Base-by-base conservation (phyloP, 2,797 vertebrate species). In the Odontamblyopus lacepedii region DNA sequence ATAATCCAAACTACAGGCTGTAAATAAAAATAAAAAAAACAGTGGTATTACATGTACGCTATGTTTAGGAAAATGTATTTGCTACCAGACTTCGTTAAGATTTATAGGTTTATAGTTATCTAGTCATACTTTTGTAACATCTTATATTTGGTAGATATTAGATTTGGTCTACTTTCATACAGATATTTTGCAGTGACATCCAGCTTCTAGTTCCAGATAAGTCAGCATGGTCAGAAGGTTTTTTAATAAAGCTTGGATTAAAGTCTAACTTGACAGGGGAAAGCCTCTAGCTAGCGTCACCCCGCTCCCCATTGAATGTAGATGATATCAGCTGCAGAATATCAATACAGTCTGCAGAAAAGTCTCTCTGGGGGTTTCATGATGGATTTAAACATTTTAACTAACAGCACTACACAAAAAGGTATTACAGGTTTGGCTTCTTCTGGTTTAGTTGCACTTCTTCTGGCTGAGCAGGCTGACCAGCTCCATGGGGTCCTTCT, bases 401-500 rank as follows among this genome's bases (percentile, higher is more conserved):
- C 57, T 15, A 15, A 50, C 0, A 27, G 41, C 23, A 27, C 23
- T 65, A 38, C 38, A 48, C 12, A 23, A 65, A 64, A 60, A 29
- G 57, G n/a, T 6, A 29, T 30, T 27, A 27, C 57, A 29, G 27
- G 57, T 60, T 11, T 60, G 15, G 18, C 53, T 55, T 19, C 27
- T n/a, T 67, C 38, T 65, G 12, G 44, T 48, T 65, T 55, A 67
- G 16, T 8, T 12, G 19, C 5, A 5, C 35, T 26, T 38, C 32
- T 4, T 35, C 32, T 6, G 32, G 35, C 35, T 23, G 4, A n/a
- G 12, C 18, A 29, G 7, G 3, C 15, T 15, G 18, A 13, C 6
- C 18, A 29, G 23, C 1, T 87, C 60, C 69, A 87, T 1, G 16
- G 53, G 71, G 76, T 89, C 81, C 32, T 74, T 85, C 2, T 85